phyloP scores from a whole-genome alignment of 2,797 vertebrate genomes.

The Nannoperca australis region DNA sequence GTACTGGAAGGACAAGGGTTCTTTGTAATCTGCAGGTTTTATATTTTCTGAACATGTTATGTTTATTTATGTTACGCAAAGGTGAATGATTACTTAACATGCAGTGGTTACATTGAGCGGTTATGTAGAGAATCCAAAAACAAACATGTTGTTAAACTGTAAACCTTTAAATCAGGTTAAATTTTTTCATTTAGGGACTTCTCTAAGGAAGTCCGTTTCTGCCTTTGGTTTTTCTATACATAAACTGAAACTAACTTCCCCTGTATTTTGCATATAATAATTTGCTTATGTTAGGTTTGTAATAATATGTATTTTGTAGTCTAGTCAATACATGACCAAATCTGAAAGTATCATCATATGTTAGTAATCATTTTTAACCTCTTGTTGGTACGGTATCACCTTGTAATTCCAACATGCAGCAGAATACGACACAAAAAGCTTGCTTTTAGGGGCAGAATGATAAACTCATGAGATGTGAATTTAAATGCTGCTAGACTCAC shows the following conservation, averaged over 20 bases:
- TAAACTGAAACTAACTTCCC: neutral
- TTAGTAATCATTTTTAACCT: neutral
- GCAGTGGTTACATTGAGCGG: neutral
- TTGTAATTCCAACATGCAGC: neutral
- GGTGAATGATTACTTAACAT: neutral
- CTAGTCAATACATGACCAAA: neutral
- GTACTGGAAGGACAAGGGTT: conserved; percentile 1
- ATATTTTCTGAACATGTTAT: neutral
- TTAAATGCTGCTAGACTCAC: conserved; percentile 41
- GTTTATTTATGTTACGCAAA: neutral
- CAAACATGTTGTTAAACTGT: neutral
- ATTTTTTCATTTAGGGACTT: neutral
- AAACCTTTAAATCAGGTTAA: neutral
- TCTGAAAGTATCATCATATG: neutral
- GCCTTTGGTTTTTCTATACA: neutral
- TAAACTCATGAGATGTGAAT: conserved; percentile 34
- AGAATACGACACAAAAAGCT: neutral
- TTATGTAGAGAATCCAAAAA: neutral
- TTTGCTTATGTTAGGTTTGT: neutral
- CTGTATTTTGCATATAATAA: neutral
- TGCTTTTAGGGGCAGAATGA: conserved; percentile 15
- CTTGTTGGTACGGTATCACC: neutral
- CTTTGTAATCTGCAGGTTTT: neutral
- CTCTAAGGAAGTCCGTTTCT: neutral
- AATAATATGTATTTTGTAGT: neutral